Conservation (phyloP, 2,888 invertebrate species). For the Amphipoea lucens region DNA sequence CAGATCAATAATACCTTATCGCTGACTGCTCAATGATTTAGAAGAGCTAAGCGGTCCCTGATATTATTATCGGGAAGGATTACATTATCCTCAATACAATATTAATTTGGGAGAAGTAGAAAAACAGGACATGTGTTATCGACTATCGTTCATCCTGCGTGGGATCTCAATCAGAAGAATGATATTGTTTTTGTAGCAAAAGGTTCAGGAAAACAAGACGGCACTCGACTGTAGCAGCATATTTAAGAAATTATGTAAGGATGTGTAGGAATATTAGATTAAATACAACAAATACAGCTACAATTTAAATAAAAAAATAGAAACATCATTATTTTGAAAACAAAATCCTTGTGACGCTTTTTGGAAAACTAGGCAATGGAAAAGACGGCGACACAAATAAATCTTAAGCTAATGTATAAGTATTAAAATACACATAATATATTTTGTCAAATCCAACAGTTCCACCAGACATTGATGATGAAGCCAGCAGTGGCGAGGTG, state of each 20-base stretch:
- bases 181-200: neutral
- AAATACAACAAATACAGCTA: neutral
- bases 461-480: constrained; percentile 94
- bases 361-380: neutral
- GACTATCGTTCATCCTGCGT: neutral
- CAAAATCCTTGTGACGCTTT: neutral
- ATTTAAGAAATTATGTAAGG: neutral
- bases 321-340: neutral
- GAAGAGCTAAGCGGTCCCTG: neutral
- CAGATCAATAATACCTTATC: constrained; percentile 32
- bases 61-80: constrained; percentile 10
- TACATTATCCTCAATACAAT: constrained; percentile 6
- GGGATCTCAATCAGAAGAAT: neutral
- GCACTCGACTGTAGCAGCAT: neutral
- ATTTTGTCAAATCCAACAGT: constrained; percentile 84
- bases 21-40: constrained; percentile 24
- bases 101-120: constrained; percentile 5
- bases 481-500: constrained; percentile 93
- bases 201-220: neutral
- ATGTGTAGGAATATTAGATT: too few species aligned
- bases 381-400: neutral
- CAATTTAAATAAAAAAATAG: neutral
- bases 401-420: too few species aligned
- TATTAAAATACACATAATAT: neutral
- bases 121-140: constrained; percentile 4